Conservation (phyloP, 1,140 invertebrate species). For the Hylaeus volcanicus region DNA sequence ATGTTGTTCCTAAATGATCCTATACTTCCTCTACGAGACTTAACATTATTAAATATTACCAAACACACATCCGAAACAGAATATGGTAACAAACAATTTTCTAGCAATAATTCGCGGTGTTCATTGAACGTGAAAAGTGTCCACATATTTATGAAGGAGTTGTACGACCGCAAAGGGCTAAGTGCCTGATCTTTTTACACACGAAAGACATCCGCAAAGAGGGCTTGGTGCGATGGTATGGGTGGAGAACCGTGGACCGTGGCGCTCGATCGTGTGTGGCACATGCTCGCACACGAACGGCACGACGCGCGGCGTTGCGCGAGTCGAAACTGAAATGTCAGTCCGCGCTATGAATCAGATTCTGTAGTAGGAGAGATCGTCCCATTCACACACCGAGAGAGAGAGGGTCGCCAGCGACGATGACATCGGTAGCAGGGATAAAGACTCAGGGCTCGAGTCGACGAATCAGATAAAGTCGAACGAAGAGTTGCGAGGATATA, state of each 20-base stretch:
- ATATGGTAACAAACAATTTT: too few species aligned
- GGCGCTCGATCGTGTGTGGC: background rate
- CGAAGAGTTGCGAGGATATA: conserved; percentile 13
- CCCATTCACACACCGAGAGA: conserved; percentile 30
- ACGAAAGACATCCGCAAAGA: background rate
- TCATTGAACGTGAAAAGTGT: too few species aligned
- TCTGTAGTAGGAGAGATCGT: conserved; percentile 26
- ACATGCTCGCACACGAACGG: background rate
- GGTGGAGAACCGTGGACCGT: background rate
- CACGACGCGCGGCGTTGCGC: background rate
- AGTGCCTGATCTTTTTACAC: background rate
- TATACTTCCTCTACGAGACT: too few species aligned
- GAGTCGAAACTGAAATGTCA: conserved; percentile 36
- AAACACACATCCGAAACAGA: too few species aligned
- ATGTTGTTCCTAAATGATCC: too few species aligned
- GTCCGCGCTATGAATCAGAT: conserved; percentile 28
- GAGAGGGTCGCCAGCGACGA: background rate
- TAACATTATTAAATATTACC: too few species aligned
- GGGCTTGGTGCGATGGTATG: too few species aligned
- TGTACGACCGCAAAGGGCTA: too few species aligned
- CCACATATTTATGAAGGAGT: too few species aligned
- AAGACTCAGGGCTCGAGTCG: conserved; percentile 12
- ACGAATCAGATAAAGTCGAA: conserved; percentile 40
- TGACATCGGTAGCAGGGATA: conserved; percentile 33
- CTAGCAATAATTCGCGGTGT: too few species aligned